Evolutionary conservation across 1,140 invertebrate genomes (phyloP).

Genomic region (Pseudomyrmex concolor): DNA sequence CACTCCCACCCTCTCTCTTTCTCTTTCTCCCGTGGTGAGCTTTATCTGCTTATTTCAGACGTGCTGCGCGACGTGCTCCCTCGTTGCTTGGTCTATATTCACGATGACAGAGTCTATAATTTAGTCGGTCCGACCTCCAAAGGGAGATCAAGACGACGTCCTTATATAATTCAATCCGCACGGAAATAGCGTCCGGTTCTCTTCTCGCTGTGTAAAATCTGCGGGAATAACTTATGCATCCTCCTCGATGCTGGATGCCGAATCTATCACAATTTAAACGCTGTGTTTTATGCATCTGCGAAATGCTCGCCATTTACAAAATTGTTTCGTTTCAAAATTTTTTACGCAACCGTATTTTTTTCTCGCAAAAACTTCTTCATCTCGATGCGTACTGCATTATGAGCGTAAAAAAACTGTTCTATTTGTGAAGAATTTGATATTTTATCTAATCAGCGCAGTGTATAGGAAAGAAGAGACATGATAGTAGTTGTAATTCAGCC

Average conservation of each 20-base stretch:
- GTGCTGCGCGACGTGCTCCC: not conserved
- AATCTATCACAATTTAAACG: slow-evolving; percentile 2
- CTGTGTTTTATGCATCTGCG: not conserved
- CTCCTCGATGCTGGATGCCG: not conserved
- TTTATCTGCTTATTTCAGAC: slow-evolving; percentile 52
- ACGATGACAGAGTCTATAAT: slow-evolving; percentile 44
- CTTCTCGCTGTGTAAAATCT: slow-evolving; percentile 7
- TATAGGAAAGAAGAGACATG: not conserved
- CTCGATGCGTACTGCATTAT: not conserved
- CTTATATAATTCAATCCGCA: slow-evolving; percentile 44
- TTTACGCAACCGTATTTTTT: no score
- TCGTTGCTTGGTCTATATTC: slow-evolving; percentile 50
- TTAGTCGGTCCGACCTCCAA: slow-evolving; percentile 24
- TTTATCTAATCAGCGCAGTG: slow-evolving; percentile 19
- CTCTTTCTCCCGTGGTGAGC: not conserved
- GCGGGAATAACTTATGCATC: slow-evolving; percentile 18
- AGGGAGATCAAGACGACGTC: slow-evolving; percentile 19
- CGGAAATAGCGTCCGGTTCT: slow-evolving; percentile 16
- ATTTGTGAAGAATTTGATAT: not conserved
- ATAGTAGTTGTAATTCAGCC: slow-evolving; percentile 34
- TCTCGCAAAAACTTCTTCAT: not conserved
- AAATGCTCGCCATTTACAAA: not conserved
- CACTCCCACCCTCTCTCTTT: not conserved
- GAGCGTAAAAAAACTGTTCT: slow-evolving; percentile 1
- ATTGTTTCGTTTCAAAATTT: not conserved